Evolutionary conservation across 2,888 invertebrate species (phyloP), one percentile per base, ranked within the genome.

Genomic region (Drosophila mulleri): DNA sequence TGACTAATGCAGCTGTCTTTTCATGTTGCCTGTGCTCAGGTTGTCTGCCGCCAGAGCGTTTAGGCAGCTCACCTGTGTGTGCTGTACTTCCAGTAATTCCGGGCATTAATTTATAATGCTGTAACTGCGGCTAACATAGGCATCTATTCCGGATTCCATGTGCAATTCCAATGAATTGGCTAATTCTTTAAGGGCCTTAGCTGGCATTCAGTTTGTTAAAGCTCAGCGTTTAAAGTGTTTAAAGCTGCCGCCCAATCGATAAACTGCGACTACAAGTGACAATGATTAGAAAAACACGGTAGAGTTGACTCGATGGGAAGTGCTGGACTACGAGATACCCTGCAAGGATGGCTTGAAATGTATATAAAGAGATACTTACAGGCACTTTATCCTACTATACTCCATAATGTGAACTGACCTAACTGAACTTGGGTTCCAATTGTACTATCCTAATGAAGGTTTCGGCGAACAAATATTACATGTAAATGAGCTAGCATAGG

Each of bases 261-360:
- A n/a, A 26, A n/a, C 2, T 2, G 11, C 54, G 39, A n/a, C 39
- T 54, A 42, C 54, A 67, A 53, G 63, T 48, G 54, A 54, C 52
- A 72, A 68, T 47, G 76, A 83, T 73, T 52, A 50, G 48, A 50
- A 48, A 48, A 48, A 12, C 29, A 12, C n/a, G 48, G 12, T 6
- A 18, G n/a, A 12, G n/a, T 2, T n/a, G 11, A 48, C 6, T 18
- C 1, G 29, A n/a, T 12, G 1, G 18, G 29, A 11, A 7, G 6
- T 32, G 29, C 2, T 50, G 1, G n/a, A 32, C 3, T 6, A 0
- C 0, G 3, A 18, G 7, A 32, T 32, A 7, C 48, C 32, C 18
- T 48, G 29, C 16, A 39, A 0, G 4, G 5, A 37, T 37, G n/a
- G n/a, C n/a, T n/a, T n/a, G n/a, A n/a, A n/a, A n/a, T n/a, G n/a